Evolutionary conservation across 2,888 invertebrate genomes (phyloP).

Genomic region (Acrobeloides nanus): DNA sequence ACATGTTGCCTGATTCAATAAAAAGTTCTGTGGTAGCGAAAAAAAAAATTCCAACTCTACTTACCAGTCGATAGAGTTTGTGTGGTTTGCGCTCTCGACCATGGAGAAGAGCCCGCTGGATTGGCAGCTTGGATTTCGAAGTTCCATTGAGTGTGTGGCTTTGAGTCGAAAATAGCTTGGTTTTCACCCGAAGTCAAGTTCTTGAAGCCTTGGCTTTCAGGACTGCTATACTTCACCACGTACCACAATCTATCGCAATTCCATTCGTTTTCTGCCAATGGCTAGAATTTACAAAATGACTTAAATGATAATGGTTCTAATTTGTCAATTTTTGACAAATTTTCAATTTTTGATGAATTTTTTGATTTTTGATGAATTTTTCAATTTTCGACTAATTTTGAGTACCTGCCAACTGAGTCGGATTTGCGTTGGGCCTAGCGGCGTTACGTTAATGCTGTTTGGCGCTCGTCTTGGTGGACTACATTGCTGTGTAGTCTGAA

Average conservation of each 20-base stretch:
- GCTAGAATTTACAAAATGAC: slow-evolving; percentile 18
- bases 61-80: slow-evolving; percentile 38
- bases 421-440: slow-evolving; percentile 51
- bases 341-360: background rate
- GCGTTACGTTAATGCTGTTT: slow-evolving; percentile 34
- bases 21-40: too few relatives aligned
- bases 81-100: slow-evolving; percentile 41
- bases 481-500: slow-evolving; percentile 40
- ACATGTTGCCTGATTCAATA: too few relatives aligned
- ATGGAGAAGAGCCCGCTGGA: slow-evolving; percentile 46
- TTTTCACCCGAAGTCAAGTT: slow-evolving; percentile 48
- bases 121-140: slow-evolving; percentile 53
- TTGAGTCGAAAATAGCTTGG: slow-evolving; percentile 46
- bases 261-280: slow-evolving; percentile 51
- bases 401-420: slow-evolving; percentile 47
- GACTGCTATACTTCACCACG: slow-evolving; percentile 48
- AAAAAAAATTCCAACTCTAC: slow-evolving; percentile 1
- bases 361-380: background rate
- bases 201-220: slow-evolving; percentile 33
- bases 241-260: slow-evolving; percentile 53
- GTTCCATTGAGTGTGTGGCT: slow-evolving; percentile 51
- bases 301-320: background rate
- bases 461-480: slow-evolving; percentile 42
- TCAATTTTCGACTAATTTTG: background rate
- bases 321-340: background rate